Percentiles rank a stretch among this genome's conserved stretches.
These are phyloP conservation scores for Dryobota labecula DNA, from an alignment of 2,888 invertebrate genomes.

Conservation along the genomic window DNA sequence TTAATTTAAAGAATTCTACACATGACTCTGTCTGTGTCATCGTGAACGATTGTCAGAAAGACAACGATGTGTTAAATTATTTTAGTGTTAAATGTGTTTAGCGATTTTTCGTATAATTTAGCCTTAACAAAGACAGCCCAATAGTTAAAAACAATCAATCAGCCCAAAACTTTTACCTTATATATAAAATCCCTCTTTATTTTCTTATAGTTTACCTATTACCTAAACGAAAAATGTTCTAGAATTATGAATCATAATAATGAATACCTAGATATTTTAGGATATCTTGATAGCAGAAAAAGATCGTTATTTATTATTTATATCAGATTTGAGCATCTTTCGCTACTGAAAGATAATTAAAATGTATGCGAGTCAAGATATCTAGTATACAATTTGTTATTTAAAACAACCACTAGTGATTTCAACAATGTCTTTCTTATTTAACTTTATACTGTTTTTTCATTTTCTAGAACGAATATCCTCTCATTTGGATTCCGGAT, in stretches of 20 bases:
- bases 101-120: too few relatives aligned
- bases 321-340: conserved; percentile 20
- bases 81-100: too few relatives aligned
- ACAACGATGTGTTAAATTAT: too few relatives aligned
- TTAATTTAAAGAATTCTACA: neutral
- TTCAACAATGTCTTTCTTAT: neutral
- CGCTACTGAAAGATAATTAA: conserved; percentile 20
- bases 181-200: neutral
- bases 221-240: neutral
- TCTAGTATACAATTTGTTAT: conserved; percentile 1
- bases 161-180: conserved; percentile 11
- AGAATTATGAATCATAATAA: neutral
- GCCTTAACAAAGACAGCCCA: neutral
- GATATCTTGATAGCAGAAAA: neutral
- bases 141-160: conserved; percentile 3
- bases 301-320: conserved; percentile 17
- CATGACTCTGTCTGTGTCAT: too few relatives aligned
- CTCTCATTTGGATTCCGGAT: conserved; percentile 72
- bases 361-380: conserved; percentile 31
- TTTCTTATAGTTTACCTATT: neutral
- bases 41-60: too few relatives aligned
- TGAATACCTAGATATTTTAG: neutral
- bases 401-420: conserved; percentile 15
- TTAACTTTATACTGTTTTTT: conserved; percentile 30
- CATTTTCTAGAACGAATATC: conserved; percentile 66